Evolutionary conservation across 2,797 vertebrate species (phyloP).

Genomic region (Coracias cyanogaster): DNA sequence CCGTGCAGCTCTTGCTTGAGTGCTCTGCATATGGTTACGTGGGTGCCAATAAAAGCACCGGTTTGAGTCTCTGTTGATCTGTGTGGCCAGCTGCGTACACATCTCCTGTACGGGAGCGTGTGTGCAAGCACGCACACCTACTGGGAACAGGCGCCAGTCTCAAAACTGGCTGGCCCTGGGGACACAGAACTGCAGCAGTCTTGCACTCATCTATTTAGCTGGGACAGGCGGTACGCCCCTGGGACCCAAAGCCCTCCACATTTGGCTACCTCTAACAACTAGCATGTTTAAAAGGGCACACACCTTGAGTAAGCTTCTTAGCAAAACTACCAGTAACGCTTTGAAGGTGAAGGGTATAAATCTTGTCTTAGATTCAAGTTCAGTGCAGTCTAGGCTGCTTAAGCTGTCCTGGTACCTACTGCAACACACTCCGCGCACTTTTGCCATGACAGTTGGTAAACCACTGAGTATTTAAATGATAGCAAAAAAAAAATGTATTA

Average conservation of each 20-base stretch:
- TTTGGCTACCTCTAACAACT: not conserved
- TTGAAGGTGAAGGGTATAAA: not conserved
- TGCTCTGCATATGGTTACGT: not conserved
- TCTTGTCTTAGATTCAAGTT: not conserved
- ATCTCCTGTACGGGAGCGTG: fast-evolving
- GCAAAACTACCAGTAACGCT: not conserved
- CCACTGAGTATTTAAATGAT: not conserved
- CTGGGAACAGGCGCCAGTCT: fast-evolving
- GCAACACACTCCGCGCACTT: not conserved
- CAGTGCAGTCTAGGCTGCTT: not conserved
- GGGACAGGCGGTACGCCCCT: not conserved
- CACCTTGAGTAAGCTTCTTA: not conserved
- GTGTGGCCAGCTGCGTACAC: fast-evolving
- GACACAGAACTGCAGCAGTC: not conserved
- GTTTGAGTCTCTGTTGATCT: not conserved
- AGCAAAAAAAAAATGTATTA: not conserved
- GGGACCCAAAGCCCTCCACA: not conserved
- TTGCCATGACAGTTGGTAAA: not conserved
- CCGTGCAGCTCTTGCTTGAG: fast-evolving
- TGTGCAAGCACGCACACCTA: not conserved
- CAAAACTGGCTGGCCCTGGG: not conserved
- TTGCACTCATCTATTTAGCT: not conserved
- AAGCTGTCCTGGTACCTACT: not conserved
- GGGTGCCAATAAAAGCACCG: not conserved
- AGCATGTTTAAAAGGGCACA: not conserved